A percentile compares a stretch with the other conserved stretches of the same genome.
Conservation (phyloP, 2,888 invertebrate genomes). For the Scaptodrosophila latifasciaeformis region DNA sequence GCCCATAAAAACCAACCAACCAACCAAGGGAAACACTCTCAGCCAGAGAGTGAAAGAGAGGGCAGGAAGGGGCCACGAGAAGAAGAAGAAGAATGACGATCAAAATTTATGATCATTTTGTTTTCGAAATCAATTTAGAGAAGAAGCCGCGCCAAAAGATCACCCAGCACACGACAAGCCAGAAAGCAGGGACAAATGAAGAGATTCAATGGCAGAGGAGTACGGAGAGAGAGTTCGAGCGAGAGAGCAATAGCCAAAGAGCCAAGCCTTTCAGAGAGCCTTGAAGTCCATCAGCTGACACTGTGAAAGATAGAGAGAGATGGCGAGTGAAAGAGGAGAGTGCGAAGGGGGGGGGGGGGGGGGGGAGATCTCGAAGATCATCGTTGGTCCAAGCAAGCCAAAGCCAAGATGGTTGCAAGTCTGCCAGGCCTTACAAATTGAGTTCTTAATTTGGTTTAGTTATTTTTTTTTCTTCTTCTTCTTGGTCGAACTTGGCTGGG, state of each 20-base stretch:
- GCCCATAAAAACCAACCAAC: constrained; percentile 63
- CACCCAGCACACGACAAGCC: constrained; percentile 43
- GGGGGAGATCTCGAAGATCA: no score
- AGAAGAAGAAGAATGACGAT: constrained; percentile 36
- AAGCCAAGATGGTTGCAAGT: not conserved
- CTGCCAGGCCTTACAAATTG: constrained; percentile 36
- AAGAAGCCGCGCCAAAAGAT: constrained; percentile 63
- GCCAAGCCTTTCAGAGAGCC: no score
- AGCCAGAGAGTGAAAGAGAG: no score
- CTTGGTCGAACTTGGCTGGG: no score
- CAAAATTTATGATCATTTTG: constrained; percentile 69
- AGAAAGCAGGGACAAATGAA: no score
- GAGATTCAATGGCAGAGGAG: not conserved
- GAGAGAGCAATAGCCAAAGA: constrained; percentile 17
- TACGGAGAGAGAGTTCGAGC: constrained; percentile 8
- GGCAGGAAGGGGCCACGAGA: not conserved
- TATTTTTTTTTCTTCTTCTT: constrained; percentile 24
- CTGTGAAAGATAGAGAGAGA: not conserved
- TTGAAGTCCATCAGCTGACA: no score
- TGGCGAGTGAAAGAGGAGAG: no score
- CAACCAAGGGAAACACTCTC: constrained; percentile 10
- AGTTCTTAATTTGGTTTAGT: constrained; percentile 63
- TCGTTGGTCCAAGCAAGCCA: no score
- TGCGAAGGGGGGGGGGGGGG: no score
- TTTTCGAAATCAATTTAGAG: constrained; percentile 69